Conservation (phyloP, 1,140 invertebrate genomes). For the Carposina sasakii region DNA sequence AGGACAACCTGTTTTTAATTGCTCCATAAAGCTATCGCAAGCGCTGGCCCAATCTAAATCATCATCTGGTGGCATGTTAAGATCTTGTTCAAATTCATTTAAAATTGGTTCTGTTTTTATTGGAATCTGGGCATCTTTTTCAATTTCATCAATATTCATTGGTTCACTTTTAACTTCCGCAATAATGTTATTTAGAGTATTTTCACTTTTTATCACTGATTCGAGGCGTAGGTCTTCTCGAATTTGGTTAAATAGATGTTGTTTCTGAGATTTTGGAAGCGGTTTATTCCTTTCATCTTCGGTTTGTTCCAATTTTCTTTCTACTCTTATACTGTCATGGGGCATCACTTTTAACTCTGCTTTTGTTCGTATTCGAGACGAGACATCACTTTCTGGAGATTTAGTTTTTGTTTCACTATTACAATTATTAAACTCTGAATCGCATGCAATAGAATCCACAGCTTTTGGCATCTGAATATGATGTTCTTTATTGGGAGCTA, state of each 20-base stretch:
- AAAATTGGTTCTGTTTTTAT: constrained; percentile 59
- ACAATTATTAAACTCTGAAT: constrained; percentile 45
- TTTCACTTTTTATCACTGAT: constrained; percentile 59
- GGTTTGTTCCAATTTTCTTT: constrained; percentile 32
- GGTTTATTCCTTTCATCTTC: constrained; percentile 42
- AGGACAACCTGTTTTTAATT: constrained; percentile 74
- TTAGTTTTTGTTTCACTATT: constrained; percentile 43
- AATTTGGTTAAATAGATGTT: constrained; percentile 66
- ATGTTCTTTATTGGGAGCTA: constrained; percentile 64
- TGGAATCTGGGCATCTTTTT: constrained; percentile 53
- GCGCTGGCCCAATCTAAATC: constrained; percentile 77
- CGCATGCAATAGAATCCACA: constrained; percentile 65
- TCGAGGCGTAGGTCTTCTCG: constrained; percentile 60
- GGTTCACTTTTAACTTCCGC: constrained; percentile 60
- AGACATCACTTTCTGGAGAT: constrained; percentile 67
- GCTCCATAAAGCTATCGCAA: constrained; percentile 82
- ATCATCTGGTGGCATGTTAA: constrained; percentile 19
- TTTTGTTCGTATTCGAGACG: constrained; percentile 85
- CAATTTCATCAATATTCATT: constrained; percentile 66
- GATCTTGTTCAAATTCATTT: constrained; percentile 30
- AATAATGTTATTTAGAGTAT: constrained; percentile 24
- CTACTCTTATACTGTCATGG: constrained; percentile 42
- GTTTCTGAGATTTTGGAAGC: constrained; percentile 61
- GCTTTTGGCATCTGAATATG: constrained; percentile 81
- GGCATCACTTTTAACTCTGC: constrained; percentile 82